phyloP scores from a whole-genome alignment of 2,797 vertebrate species.

The Moxostoma hubbsi region DNA sequence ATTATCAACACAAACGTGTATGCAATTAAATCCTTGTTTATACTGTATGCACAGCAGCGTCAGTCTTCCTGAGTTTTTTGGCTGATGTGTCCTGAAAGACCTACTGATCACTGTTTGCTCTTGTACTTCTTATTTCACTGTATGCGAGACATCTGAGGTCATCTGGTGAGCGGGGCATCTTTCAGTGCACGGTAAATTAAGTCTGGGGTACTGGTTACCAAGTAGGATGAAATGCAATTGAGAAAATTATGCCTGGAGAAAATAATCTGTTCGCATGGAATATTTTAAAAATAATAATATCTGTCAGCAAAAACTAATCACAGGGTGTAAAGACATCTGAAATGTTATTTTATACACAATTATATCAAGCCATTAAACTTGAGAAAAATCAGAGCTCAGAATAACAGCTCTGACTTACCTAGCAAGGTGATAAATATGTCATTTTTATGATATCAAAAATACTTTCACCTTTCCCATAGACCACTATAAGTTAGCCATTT shows the following conservation, averaged over 20 bases:
- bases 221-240: slow-evolving; percentile 9
- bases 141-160: slow-evolving; percentile 5
- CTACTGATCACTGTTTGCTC: slow-evolving; percentile 6
- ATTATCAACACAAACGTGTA: background rate
- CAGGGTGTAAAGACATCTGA: slow-evolving; percentile 4
- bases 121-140: background rate
- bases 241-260: background rate
- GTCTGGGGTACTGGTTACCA: background rate
- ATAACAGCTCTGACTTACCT: background rate
- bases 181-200: slow-evolving; percentile 1
- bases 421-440: background rate
- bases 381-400: background rate
- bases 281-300: slow-evolving; percentile 9
- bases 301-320: slow-evolving; percentile 17
- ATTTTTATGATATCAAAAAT: background rate
- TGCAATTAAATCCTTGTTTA: background rate
- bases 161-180: background rate
- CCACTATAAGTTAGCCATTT: no score
- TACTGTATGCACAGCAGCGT: background rate
- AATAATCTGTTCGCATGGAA: slow-evolving; percentile 6
- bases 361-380: background rate
- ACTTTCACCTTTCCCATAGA: no score
- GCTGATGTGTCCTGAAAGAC: slow-evolving; percentile 12
- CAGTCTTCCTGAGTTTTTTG: background rate
- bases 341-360: background rate